Base-by-base conservation (phyloP, 2,113 vertebrate genomes). In the Myotis lucifugus region DNA sequence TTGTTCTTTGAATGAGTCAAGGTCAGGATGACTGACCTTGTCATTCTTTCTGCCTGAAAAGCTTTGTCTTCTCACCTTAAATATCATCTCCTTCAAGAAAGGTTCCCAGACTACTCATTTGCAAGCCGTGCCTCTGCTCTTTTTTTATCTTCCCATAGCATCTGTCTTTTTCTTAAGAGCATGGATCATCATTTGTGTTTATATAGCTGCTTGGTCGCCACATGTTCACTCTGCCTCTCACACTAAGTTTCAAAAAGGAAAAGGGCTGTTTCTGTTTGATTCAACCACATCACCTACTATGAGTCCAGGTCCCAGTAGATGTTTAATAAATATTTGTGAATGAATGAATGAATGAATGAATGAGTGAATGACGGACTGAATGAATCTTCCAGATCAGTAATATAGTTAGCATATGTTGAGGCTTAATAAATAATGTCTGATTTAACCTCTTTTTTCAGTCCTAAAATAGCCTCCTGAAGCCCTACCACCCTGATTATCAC, bases 131-230 rank as follows among this genome's bases (percentile, higher is more conserved):
- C n/a, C 6, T n/a, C 32, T 27, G 5, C 15, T 25, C 54, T 37
- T 25, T 17, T 17, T 50, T 48, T 2, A 54, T 50, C n/a, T 54
- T 64, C 50, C n/a, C 50, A 11, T 0, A 1, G 50, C 25, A 46
- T 17, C 69, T 1, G 2, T 21, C 29, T 67, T 79, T 93, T 81
- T 42, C 46, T 84, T 18, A 67, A 78, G 29, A 25, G 8, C 76
- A 18, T 2, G 5, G 6, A 14, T 32, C 69, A 46, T 14, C n/a
- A 11, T 25, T 17, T 82, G 8, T 61, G 48, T 82, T 72, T n/a
- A 27, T 21, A 34, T 13, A 76, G 64, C 37, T 40, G 34, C n/a
- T 27, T 32, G 54, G 29, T 23, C 10, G 5, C 6, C 18, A 48
- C 9, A 7, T 4, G 10, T 25, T 73, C 84, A 19, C 12, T 66